Base-by-base conservation (phyloP, 1,140 invertebrate species). In the Tetramorium alpestre region DNA sequence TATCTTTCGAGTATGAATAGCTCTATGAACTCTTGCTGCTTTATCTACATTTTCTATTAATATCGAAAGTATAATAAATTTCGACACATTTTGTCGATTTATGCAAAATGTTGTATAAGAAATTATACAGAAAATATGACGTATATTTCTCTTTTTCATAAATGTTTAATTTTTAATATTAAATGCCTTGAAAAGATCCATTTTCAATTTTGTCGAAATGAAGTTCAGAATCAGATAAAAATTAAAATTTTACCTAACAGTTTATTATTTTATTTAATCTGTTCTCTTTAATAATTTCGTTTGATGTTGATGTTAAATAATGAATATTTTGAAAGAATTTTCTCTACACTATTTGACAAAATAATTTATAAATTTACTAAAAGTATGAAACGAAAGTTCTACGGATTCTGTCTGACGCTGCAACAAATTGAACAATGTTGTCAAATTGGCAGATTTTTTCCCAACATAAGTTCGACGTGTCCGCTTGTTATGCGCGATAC, bases 401-500 rank as follows among this genome's bases (percentile, higher is more conserved):
- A 13, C 4, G 8, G 10, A 10, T 8, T 64, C 28, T 38, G 28
- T 33, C 33, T 6, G 60, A 33, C 41, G 2, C 3, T 28, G 0
- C 47, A n/a, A 54, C 22, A 10, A 0, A 5, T 11, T 13, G 10
- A 49, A 65, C 3, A 10, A 11, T 6, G 18, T 33, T 13, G 25
- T 13, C 18, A 54, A 70, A 69, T 81, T 70, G 28, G 10, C 33
- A 33, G 13, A 81, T 81, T 70, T 54, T 41, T 33, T 28, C n/a
- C 13, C 10, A 22, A n/a, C 67, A 33, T 44, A 11, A 58, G 38
- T 2, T 7, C 38, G 25, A 56, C 70, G 87, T 62, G 54, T 58
- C 49, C 58, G 75, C 47, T 91, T 85, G 70, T 88, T 86, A 91
- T 89, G 78, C 89, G 75, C 49, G 75, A 56, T 89, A 85, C 85